Base-by-base conservation (phyloP, 2,797 vertebrate species). In the Cyprinella venusta region DNA sequence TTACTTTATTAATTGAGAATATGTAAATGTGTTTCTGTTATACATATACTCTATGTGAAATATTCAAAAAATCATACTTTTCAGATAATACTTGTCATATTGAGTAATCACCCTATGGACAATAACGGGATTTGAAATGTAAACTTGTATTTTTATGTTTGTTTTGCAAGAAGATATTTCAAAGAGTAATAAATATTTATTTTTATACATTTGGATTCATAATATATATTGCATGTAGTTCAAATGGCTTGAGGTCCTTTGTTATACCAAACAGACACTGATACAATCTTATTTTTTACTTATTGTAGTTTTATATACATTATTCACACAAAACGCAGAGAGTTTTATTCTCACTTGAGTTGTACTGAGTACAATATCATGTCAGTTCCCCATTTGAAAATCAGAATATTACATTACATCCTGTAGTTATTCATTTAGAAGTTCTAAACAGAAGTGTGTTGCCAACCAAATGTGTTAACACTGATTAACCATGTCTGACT, bases 121-220 rank as follows among this genome's bases (percentile, higher is more conserved):
- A 52, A 8, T 67, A 54, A 54, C 75, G 38, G 63, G 40, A 65
- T 71, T 78, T 50, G 74, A 54, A 86, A 65, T 61, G 72, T 67
- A 81, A 68, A 56, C 56, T 79, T 88, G 82, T 87, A 79, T 83
- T 81, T 75, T 78, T 67, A 81, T 77, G 45, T 88, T 90, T 93
- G 92, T 88, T 88, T 87, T 89, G 89, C 84, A 67, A 87, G 90
- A 79, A 80, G 89, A 88, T 36, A 86, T 87, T 90, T 87, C 88
- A 82, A 77, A 88, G 89, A 86, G 85, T 83, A 83, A 94, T 68
- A 93, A 94, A 91, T 90, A 86, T 95, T 90, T 96, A 96, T 96
- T 96, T 96, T 96, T 95, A 88, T 96, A 95, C 92, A 88, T 91
- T 90, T 74, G 88, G 90, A 94, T 93, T 93, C 87, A 93, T 94